Percentiles rank a stretch among this genome's conserved stretches.
Evolutionary conservation across 2,113 vertebrate genomes (phyloP).

Genomic region (Turnix velox): DNA sequence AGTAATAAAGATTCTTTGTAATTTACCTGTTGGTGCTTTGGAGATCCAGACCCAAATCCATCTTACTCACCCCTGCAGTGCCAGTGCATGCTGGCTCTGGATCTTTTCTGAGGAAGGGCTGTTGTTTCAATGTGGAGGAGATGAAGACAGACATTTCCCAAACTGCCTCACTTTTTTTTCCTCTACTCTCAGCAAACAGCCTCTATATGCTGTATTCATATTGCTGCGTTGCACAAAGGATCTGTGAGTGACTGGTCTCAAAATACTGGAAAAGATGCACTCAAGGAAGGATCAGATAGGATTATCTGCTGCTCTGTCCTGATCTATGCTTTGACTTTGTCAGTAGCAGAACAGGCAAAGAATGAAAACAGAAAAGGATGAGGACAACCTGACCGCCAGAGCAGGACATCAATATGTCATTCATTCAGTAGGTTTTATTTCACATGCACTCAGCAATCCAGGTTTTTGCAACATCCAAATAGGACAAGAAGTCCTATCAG

Average conservation of each 20-base stretch:
- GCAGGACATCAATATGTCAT: not conserved
- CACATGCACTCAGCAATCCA: not conserved
- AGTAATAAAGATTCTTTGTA: conserved; percentile 28
- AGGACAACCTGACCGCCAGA: not conserved
- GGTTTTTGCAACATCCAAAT: not conserved
- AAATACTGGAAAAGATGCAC: not conserved
- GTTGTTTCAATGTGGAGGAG: not conserved
- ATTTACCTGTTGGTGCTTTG: not conserved
- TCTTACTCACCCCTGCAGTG: not conserved
- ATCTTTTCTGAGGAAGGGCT: not conserved
- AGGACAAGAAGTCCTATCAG: not conserved
- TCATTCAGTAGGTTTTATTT: not conserved
- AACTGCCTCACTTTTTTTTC: not conserved
- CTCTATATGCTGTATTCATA: not conserved
- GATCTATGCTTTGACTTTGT: not conserved
- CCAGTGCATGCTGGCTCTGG: not conserved
- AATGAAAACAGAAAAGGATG: not conserved
- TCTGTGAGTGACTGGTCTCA: not conserved
- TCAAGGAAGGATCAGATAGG: not conserved
- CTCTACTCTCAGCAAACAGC: not conserved
- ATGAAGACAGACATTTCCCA: not conserved
- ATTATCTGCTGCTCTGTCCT: not conserved
- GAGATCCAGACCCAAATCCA: conserved; percentile 8
- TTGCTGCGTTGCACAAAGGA: not conserved
- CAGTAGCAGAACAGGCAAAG: not conserved